Evolutionary conservation across 2,797 vertebrate genomes (phyloP), one percentile per base, ranked within the genome.

Genomic region (Babyrousa celebensis): DNA sequence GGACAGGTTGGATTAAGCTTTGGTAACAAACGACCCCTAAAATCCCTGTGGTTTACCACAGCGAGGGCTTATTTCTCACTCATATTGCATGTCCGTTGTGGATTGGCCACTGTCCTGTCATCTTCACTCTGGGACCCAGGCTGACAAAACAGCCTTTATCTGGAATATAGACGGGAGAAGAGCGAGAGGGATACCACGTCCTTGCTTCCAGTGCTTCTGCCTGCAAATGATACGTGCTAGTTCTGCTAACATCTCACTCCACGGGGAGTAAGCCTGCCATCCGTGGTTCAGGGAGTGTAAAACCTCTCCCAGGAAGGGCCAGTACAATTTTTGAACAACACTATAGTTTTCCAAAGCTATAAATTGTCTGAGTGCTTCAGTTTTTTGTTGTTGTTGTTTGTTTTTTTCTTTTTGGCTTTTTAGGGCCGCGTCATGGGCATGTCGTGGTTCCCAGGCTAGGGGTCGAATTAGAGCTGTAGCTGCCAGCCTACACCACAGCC

Each of bases 101-200:
- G 71, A 36, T 12, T 70, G 79, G 67, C 77, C 17, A 10, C 16
- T 21, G 17, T 36, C 77, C 80, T 82, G 40, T 54, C 25, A 1
- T 86, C 70, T 68, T 74, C 8, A 16, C 62, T 58, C 72, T 86
- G 43, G 29, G 48, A 65, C 32, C 58, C 4, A 12, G 56, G n/a
- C 48, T 70, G 80, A 95, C 86, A 36, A 52, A 67, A 71, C 79
- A 54, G 58, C 40, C 74, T 85, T 89, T 75, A n/a, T 72, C 75
- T 80, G 78, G 63, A 65, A 60, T 63, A 16, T 1, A 11, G 11
- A 77, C 12, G 18, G n/a, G 79, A 15, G 17, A 65, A 71, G 36
- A 63, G 40, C 40, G 18, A 36, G 52, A 6, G 1, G 56, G 20
- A 58, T 15, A 14, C 25, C 36, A 1, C 5, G 11, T 16, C 2